phyloP scores from a whole-genome alignment of 1,140 invertebrate genomes.

The Tetragnatha versicolor region DNA sequence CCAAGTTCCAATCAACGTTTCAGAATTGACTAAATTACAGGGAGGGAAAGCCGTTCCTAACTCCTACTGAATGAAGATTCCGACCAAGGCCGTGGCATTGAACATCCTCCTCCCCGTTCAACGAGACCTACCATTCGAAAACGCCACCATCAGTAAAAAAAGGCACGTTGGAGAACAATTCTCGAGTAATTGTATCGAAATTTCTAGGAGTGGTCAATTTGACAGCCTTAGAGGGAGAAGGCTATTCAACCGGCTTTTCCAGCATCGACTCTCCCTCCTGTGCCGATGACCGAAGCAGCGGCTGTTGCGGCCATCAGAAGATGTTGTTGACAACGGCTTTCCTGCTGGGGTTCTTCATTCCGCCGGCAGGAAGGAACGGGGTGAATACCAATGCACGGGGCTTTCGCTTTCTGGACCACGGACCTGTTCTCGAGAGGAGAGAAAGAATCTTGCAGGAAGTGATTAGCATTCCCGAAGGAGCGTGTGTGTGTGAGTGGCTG shows the following conservation, averaged over 20 bases:
- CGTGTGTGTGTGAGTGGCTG: too few relatives aligned
- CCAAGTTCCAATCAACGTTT: neutral
- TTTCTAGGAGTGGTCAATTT: slow-evolving; percentile 37
- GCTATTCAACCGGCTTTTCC: slow-evolving; percentile 23
- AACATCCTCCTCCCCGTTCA: neutral
- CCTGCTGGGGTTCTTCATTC: slow-evolving; percentile 4
- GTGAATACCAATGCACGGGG: neutral
- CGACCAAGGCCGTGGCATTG: slow-evolving; percentile 21
- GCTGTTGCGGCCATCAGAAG: neutral
- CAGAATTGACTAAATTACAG: neutral
- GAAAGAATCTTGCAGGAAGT: too few relatives aligned
- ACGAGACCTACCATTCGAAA: neutral
- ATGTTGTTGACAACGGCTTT: slow-evolving; percentile 36
- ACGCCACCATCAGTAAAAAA: too few relatives aligned
- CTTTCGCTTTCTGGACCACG: neutral
- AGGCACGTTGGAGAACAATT: slow-evolving; percentile 14
- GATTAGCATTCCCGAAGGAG: too few relatives aligned
- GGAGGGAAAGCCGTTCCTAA: neutral
- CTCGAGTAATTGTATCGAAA: slow-evolving; percentile 36
- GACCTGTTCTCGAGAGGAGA: too few relatives aligned
- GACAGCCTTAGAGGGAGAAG: slow-evolving; percentile 37
- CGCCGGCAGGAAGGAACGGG: neutral
- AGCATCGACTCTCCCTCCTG: neutral
- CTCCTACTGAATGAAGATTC: neutral
- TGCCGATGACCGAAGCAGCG: neutral